Evolutionary conservation across 2,113 vertebrate species (phyloP), one percentile per base, ranked within the genome.

Genomic region (Hassar affinis): DNA sequence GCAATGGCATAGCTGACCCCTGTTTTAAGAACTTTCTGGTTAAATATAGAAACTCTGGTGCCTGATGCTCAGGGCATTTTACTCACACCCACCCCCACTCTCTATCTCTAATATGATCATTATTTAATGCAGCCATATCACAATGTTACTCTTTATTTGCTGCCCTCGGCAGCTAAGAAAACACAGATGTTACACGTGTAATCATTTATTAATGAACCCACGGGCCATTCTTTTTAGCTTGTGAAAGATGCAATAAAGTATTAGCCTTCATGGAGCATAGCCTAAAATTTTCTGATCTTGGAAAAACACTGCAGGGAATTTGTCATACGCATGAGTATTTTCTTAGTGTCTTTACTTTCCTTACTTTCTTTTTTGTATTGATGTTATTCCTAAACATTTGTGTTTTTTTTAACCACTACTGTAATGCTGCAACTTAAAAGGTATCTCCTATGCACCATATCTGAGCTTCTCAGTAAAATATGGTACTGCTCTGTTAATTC

Each of bases 401-500:
- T 66, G 33, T 66, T 66, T n/a, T n/a, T n/a, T n/a, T n/a, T n/a
- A n/a, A 35, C 33, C 7, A 38, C 33, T 62, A 61, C 11, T 27
- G 25, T 45, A 17, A 62, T 2, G 4, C 25, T 62, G 12, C n/a
- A 30, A 4, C 38, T 42, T 42, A 42, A 42, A 42, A 42, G 38
- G 17, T 42, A 82, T 59, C n/a, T 74, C 33, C 4, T 25, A 74
- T 62, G 25, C 35, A 71, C 51, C 42, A 42, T 38, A 6, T 42
- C 64, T 22, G 35, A 71, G 79, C 33, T 57, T 57, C 4, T 49
- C 45, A 56, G 57, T 25, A 81, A 76, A 69, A n/a, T 38, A 68
- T 66, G 64, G 14, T 7, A 47, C 51, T 75, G 59, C 74, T 85
- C 74, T 86, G 80, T 82, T 86, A 76, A 90, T 89, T 88, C 81